Conservation (phyloP, 2,797 vertebrate genomes). For the Pelochelys cantorii region DNA sequence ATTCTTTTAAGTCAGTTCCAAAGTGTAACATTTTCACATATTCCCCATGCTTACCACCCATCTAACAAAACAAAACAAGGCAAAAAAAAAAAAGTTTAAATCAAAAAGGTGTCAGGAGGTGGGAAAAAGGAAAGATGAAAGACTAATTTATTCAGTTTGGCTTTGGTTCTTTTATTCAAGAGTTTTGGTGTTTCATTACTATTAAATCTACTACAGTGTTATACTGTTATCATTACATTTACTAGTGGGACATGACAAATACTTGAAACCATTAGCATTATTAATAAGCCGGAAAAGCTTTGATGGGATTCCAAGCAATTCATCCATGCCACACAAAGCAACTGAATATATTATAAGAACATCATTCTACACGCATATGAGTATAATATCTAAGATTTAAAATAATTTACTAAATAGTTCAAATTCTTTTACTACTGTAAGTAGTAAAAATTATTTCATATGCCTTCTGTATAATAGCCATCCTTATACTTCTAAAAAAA, state of each 20-base stretch:
- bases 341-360: neutral
- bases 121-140: conserved; percentile 40
- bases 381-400: neutral
- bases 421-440: neutral
- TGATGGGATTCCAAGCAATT: conserved; percentile 65
- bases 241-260: conserved; percentile 31
- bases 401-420: conserved; percentile 10
- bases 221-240: conserved; percentile 50
- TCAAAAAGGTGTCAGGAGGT: conserved; percentile 51
- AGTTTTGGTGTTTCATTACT: conserved; percentile 49
- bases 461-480: neutral
- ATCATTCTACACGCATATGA: neutral
- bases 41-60: conserved; percentile 46
- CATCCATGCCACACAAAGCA: conserved; percentile 44
- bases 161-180: conserved; percentile 36
- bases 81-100: neutral
- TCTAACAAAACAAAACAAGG: neutral
- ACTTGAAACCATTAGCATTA: conserved; percentile 49
- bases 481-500: neutral
- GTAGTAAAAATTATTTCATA: neutral
- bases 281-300: conserved; percentile 48
- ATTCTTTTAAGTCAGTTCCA: conserved; percentile 65
- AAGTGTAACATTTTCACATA: conserved; percentile 68
- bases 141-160: conserved; percentile 43
- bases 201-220: conserved; percentile 37